These are phyloP conservation scores for Cerastoderma edule DNA, from an alignment of 2,888 invertebrate genomes.

Conservation along the genomic window DNA sequence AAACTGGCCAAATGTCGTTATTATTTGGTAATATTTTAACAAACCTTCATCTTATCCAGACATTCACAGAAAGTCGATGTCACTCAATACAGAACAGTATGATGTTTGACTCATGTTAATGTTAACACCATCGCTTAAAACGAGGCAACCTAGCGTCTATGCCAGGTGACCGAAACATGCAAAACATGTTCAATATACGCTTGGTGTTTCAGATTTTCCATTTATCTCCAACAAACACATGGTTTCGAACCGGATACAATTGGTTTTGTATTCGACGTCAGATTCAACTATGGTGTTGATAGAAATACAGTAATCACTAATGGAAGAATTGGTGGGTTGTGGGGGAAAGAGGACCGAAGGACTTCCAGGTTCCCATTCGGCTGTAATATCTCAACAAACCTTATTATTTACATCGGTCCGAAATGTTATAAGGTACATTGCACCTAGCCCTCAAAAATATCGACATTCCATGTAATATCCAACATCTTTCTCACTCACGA, in stretches of 20 bases:
- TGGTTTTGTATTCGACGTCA: slow-evolving; percentile 19
- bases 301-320: slow-evolving; percentile 16
- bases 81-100: no score
- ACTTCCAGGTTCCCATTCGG: slow-evolving; percentile 20
- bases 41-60: no score
- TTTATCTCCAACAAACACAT: slow-evolving; percentile 10
- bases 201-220: slow-evolving; percentile 13
- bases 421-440: slow-evolving; percentile 24
- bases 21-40: no score
- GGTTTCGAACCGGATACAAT: slow-evolving; percentile 7
- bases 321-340: background rate
- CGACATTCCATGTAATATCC: no score
- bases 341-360: slow-evolving; percentile 22
- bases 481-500: no score
- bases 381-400: slow-evolving; percentile 3
- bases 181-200: no score
- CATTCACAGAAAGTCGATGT: no score
- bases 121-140: no score
- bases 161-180: no score
- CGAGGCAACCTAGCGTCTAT: no score
- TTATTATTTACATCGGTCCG: slow-evolving; percentile 19
- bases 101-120: no score
- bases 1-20: no score
- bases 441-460: background rate
- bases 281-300: slow-evolving; percentile 24